A percentile compares a stretch with the other conserved stretches of the same genome.
phyloP scores from a whole-genome alignment of 2,113 vertebrate species.

The Etheostoma spectabile region DNA sequence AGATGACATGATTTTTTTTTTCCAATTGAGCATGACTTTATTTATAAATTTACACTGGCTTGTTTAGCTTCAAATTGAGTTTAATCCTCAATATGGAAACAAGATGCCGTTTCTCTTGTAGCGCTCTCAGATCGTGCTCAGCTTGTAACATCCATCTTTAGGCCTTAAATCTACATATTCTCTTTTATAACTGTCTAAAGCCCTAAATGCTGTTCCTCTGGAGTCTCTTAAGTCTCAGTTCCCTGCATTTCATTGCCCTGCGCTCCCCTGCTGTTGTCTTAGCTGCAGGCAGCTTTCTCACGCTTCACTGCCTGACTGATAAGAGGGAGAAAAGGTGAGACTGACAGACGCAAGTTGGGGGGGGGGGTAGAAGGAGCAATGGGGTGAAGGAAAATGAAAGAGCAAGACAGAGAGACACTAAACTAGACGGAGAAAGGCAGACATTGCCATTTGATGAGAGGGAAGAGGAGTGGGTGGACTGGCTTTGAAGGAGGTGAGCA shows the following conservation, averaged over 20 bases:
- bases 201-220: constrained; percentile 44
- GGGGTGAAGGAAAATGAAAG: constrained; percentile 34
- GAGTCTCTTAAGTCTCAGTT: constrained; percentile 41
- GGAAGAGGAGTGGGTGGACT: constrained; percentile 46
- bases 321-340: constrained; percentile 25
- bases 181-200: constrained; percentile 50
- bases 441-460: constrained; percentile 33
- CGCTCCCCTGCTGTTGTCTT: constrained; percentile 38
- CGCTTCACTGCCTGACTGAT: constrained; percentile 64
- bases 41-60: background rate
- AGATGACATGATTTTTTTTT: constrained; percentile 4
- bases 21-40: background rate
- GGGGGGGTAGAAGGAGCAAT: background rate
- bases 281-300: constrained; percentile 41
- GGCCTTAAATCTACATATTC: constrained; percentile 19
- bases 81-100: constrained; percentile 1
- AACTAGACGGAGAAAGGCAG: constrained; percentile 18
- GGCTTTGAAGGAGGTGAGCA: constrained; percentile 34
- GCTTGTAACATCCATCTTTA: constrained; percentile 5
- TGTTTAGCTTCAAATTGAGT: background rate
- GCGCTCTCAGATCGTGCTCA: background rate
- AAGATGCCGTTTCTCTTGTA: background rate
- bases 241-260: constrained; percentile 16
- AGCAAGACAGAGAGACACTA: constrained; percentile 8
- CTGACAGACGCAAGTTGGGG: constrained; percentile 1